Conservation (phyloP, 1,140 invertebrate genomes). For the Maconellicoccus hirsutus region DNA sequence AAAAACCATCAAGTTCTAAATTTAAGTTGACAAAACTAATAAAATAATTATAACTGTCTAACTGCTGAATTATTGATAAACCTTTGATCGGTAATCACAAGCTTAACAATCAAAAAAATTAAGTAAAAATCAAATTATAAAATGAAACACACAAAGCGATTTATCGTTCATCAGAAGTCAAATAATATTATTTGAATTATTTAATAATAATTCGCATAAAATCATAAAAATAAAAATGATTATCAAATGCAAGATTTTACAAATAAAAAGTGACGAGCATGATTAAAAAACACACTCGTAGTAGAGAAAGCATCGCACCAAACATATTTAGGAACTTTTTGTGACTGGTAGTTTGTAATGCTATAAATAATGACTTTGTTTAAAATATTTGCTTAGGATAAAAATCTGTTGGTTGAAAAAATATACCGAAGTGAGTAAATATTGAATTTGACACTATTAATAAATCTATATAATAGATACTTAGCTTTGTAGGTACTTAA, state of each 20-base stretch:
- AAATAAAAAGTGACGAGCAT: background rate
- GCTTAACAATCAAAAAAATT: background rate
- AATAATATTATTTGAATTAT: too few relatives aligned
- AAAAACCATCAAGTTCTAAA: background rate
- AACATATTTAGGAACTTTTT: background rate
- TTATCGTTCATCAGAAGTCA: too few relatives aligned
- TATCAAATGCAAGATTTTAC: background rate
- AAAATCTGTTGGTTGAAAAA: background rate
- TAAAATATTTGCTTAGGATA: background rate
- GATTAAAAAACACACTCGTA: background rate
- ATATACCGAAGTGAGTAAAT: background rate
- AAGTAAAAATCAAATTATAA: background rate
- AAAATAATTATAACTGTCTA: background rate
- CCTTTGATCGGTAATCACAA: background rate
- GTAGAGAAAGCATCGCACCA: background rate
- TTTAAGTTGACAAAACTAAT: background rate
- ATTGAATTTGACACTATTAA: background rate
- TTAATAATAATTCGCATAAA: too few relatives aligned
- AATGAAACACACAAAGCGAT: background rate
- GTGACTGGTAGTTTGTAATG: background rate
- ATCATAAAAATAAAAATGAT: background rate
- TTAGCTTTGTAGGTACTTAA: too few relatives aligned
- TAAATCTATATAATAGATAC: too few relatives aligned
- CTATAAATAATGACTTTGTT: background rate
- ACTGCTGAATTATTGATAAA: background rate